These are phyloP conservation scores for Trachythela sp. DNA, from an alignment of 64 coral and sea anemone genomes.

Conservation along the genomic window DNA sequence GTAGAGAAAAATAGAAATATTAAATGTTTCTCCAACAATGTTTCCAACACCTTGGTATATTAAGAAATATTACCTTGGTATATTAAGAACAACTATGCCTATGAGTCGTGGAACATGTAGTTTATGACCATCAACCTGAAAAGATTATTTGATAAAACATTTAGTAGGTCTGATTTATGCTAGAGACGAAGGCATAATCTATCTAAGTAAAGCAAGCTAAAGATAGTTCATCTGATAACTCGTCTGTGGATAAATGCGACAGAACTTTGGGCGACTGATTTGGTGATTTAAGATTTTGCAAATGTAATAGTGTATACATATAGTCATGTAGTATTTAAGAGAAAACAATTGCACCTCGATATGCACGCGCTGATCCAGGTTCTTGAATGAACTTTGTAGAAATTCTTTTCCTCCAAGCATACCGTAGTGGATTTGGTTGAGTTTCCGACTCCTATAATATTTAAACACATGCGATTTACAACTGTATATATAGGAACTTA, in stretches of 20 bases:
- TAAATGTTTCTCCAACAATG: too few species aligned
- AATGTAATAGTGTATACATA: too few species aligned
- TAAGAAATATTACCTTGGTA: slow-evolving; percentile 90
- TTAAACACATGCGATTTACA: neutral
- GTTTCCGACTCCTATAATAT: slow-evolving; percentile 59
- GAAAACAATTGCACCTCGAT: slow-evolving; percentile 56
- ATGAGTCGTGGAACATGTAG: slow-evolving; percentile 87
- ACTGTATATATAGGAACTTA: neutral
- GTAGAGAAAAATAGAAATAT: too few species aligned
- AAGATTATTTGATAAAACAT: neutral
- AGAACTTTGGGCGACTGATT: too few species aligned
- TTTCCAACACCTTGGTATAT: too few species aligned
- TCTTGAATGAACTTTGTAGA: slow-evolving; percentile 90
- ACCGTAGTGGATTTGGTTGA: slow-evolving; percentile 88
- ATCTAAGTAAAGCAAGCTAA: too few species aligned
- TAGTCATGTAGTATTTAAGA: neutral
- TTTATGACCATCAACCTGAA: slow-evolving; percentile 85
- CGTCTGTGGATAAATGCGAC: too few species aligned
- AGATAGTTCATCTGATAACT: too few species aligned
- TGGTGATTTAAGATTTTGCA: too few species aligned
- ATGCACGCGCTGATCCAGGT: slow-evolving; percentile 85
- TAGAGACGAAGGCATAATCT: too few species aligned
- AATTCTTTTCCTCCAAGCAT: slow-evolving; percentile 89
- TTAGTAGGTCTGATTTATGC: too few species aligned
- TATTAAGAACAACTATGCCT: slow-evolving; percentile 97